Base-by-base conservation (phyloP, 2,113 vertebrate genomes). In the Panthera leo region DNA sequence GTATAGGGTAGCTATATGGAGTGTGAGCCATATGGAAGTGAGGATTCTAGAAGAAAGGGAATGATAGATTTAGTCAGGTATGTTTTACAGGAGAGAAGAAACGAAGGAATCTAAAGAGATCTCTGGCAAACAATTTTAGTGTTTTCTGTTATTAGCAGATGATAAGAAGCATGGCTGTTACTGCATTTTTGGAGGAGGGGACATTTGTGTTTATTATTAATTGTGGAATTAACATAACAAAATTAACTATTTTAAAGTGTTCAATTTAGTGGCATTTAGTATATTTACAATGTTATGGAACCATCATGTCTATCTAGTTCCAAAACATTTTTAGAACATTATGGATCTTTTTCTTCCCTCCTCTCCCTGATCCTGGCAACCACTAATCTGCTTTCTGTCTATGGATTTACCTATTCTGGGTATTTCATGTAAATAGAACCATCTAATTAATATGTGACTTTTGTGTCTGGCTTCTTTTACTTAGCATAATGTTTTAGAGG, bases 381-480 rank as follows among this genome's bases (percentile, higher is more conserved):
- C 27, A 58, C 21, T 61, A 42, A 71, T 67, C n/a, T 92, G 36
- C 58, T 80, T 89, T 82, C 34, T 79, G 19, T 82, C 67, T 65
- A 0, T 84, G 45, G 27, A 70, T 96, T 93, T 86, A 86, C 51
- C 58, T 96, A 0, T 93, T 83, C 71, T 83, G 53, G 25, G 31
- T 89, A 70, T 89, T 92, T 84, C 53, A n/a, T 84, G 53, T 73
- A 65, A 94, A 42, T 36, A 70, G 55, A 85, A 48, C 39, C 16
- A 83, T 58, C 12, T 10, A 76, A 3, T 89, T 10, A 76, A 3
- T 89, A 80, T 55, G 19, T 94, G 82, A 76, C 27, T 42, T 83
- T 90, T 90, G 42, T 90, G 34, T 80, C 29, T 95, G 83, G 27
- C 87, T 89, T 80, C 90, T 73, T 96, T 91, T 18, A 61, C 18